These are phyloP conservation scores for Actinostola sp. DNA, from an alignment of 92 coral and sea anemone genomes.

Conservation along the genomic window DNA sequence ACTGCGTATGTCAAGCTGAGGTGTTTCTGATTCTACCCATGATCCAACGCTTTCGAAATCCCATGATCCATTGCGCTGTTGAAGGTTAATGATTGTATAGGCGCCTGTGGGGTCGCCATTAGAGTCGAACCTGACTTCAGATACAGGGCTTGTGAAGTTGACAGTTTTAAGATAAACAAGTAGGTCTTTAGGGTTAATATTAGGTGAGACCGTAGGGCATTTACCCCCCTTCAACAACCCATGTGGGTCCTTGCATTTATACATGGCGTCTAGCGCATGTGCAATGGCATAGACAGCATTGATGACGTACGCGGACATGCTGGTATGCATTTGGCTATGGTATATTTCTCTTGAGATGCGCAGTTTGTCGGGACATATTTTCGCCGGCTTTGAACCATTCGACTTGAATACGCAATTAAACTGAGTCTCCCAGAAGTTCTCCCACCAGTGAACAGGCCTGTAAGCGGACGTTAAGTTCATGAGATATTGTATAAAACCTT, in stretches of 20 bases:
- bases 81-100: constrained; percentile 73
- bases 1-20: constrained; percentile 34
- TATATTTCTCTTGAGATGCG: constrained; percentile 47
- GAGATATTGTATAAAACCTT: constrained; percentile 46
- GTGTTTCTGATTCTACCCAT: constrained; percentile 46
- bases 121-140: constrained; percentile 61
- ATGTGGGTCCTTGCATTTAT: constrained; percentile 49
- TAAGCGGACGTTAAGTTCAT: constrained; percentile 53
- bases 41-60: constrained; percentile 63
- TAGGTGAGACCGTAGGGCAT: constrained; percentile 59
- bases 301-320: constrained; percentile 70
- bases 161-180: constrained; percentile 57
- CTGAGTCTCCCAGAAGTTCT: constrained; percentile 62
- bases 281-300: constrained; percentile 90
- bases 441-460: constrained; percentile 71
- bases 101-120: constrained; percentile 75
- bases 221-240: constrained; percentile 26
- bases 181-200: constrained; percentile 50
- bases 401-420: constrained; percentile 51
- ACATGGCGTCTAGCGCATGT: constrained; percentile 76
- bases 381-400: not conserved
- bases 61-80: constrained; percentile 47
- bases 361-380: constrained; percentile 35
- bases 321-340: constrained; percentile 39
- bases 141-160: constrained; percentile 46